phyloP scores from a whole-genome alignment of 2,888 invertebrate genomes.

The Cantharis lateralis region DNA sequence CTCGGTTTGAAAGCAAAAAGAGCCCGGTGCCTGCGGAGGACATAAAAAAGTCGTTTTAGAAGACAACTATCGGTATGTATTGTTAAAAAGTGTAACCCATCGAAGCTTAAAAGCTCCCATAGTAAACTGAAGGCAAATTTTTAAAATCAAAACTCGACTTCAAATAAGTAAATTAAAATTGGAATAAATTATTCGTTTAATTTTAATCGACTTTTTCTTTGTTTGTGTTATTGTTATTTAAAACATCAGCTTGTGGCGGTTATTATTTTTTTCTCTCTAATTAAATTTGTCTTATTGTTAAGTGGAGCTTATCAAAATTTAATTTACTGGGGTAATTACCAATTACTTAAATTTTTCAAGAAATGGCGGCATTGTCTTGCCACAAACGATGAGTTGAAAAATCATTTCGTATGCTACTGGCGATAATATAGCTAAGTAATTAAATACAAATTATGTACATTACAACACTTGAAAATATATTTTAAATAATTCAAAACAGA shows the following conservation, averaged over 20 bases:
- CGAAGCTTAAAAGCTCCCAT: slow-evolving; percentile 5
- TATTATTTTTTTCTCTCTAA: slow-evolving; percentile 1
- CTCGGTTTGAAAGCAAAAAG: slow-evolving; percentile 30
- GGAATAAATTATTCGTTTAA: neutral
- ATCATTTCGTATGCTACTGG: neutral
- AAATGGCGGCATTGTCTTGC: neutral
- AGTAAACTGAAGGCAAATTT: neutral
- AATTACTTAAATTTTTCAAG: slow-evolving; percentile 19
- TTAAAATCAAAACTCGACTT: neutral
- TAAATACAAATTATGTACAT: neutral
- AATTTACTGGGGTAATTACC: slow-evolving; percentile 22
- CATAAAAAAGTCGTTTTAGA: slow-evolving; percentile 28
- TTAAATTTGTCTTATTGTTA: slow-evolving; percentile 13
- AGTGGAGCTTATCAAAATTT: slow-evolving; percentile 23
- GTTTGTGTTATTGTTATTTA: neutral
- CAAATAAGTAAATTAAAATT: neutral
- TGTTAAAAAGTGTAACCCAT: slow-evolving; percentile 22
- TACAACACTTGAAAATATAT: neutral
- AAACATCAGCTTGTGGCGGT: neutral
- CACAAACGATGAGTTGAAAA: neutral
- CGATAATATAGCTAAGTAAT: neutral
- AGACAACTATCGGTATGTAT: slow-evolving; percentile 15
- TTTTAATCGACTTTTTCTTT: neutral
- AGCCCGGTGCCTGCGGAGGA: slow-evolving; percentile 33
- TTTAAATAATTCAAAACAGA: neutral